Conservation (phyloP, 2,113 vertebrate genomes). For the Calyptomena viridis region DNA sequence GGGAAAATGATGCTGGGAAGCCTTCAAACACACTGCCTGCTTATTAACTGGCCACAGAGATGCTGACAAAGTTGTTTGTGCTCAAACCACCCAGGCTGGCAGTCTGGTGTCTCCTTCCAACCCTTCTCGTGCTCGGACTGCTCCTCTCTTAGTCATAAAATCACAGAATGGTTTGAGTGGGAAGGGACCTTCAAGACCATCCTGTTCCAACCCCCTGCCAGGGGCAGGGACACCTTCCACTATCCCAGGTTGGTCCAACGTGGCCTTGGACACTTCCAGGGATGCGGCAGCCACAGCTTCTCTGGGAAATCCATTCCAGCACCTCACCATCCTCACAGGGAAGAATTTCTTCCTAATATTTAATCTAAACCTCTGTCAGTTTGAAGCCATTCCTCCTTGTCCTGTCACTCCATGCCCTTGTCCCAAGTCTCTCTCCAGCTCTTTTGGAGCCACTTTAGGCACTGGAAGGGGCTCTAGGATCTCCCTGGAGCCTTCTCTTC, state of each 20-base stretch:
- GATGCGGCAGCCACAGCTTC: background rate
- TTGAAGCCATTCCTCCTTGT: background rate
- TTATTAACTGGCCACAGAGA: background rate
- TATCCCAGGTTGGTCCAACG: fast-evolving
- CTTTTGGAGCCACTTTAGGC: background rate
- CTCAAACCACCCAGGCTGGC: background rate
- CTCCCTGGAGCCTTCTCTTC: background rate
- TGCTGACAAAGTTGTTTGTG: background rate
- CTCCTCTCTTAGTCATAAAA: background rate
- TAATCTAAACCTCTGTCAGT: background rate
- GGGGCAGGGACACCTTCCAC: background rate
- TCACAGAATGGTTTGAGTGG: background rate
- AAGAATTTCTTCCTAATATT: background rate
- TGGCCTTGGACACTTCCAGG: background rate
- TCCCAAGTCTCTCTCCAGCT: background rate
- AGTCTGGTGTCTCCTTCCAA: background rate
- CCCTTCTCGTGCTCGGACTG: background rate
- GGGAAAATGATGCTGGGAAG: background rate
- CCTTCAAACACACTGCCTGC: background rate
- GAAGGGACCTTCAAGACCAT: background rate
- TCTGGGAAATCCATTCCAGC: fast-evolving
- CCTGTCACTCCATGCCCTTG: background rate
- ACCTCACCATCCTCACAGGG: fast-evolving
- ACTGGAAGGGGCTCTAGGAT: fast-evolving
- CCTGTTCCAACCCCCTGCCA: background rate